Evolutionary conservation across 2,113 vertebrate species (phyloP), one percentile per base, ranked within the genome.

Genomic region (Ptilonorhynchus violaceus): DNA sequence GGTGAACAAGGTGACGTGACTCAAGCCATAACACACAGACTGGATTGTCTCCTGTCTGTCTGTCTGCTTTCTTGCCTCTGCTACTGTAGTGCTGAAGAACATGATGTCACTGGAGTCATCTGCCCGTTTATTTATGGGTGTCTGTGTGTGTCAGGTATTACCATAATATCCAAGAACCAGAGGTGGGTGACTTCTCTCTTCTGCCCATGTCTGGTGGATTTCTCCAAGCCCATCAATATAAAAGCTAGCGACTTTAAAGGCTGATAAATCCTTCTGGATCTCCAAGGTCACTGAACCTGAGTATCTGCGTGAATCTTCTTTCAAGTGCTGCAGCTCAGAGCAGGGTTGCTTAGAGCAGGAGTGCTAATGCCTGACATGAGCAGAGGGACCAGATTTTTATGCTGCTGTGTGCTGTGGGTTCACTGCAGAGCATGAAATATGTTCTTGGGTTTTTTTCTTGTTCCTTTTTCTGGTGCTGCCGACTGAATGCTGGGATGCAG

Each of bases 1-100:
- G 23, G 13, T n/a, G 49, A 9, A 23, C 74, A 53, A 39, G 39
- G 20, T 60, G 17, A 28, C 1, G 10, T 55, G 87, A 11, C 46
- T 53, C 39, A 9, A 0, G 3, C 39, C 3, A 0, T 18, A 53
- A 3, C 3, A 1, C 21, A n/a, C 21, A 15, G 77, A 13, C 59
- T 62, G 77, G 30, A 2, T 37, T n/a, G 28, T 56, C 31, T 84
- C 41, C 64, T 49, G 15, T 21, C 72, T 86, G n/a, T 66, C 50
- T 41, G 35, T 25, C 49, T 46, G 2, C 50, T 15, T 42, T 25
- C 53, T 30, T 41, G 52, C 22, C n/a, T 62, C 62, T 53, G 10
- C 35, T 8, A 11, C 60, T 27, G 44, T 42, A 24, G 11, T 70
- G 9, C 62, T 85, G 68, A 10, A 25, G 60, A 42, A 17, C 19